Conservation (phyloP, 2,797 vertebrate species). For the Morelia viridis region DNA sequence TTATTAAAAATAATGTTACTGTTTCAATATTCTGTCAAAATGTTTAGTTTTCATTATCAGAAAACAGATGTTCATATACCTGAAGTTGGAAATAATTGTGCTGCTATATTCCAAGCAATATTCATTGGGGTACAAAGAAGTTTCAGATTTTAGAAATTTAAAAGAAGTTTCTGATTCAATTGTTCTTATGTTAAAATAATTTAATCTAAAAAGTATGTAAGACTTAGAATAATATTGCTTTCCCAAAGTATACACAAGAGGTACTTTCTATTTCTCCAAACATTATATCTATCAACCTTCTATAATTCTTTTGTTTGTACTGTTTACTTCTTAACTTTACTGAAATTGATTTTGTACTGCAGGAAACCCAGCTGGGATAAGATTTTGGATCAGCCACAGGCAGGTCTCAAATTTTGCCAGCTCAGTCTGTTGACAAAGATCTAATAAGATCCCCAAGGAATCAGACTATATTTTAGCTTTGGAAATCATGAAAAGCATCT, state of each 20-base stretch:
- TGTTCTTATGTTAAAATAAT: not conserved
- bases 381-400: constrained; percentile 48
- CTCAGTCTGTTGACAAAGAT: constrained; percentile 38
- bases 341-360: constrained; percentile 26
- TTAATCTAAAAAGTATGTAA: not conserved
- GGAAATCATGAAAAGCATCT: not conserved
- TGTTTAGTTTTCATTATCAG: not conserved
- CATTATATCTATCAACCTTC: not conserved
- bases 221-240: not conserved
- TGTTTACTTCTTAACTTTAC: not conserved
- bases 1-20: not conserved
- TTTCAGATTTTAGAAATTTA: not conserved
- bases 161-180: not conserved
- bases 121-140: not conserved
- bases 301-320: not conserved
- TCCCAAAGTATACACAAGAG: not conserved
- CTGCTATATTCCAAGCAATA: not conserved
- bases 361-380: constrained; percentile 40
- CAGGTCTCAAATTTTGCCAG: constrained; percentile 47
- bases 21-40: not conserved
- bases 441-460: constrained; percentile 66
- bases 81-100: not conserved
- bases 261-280: not conserved
- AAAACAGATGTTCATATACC: not conserved
- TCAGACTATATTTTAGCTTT: not conserved